These are phyloP conservation scores for Odiellus spinosus DNA, from an alignment of 2,888 invertebrate species.

Conservation along the genomic window DNA sequence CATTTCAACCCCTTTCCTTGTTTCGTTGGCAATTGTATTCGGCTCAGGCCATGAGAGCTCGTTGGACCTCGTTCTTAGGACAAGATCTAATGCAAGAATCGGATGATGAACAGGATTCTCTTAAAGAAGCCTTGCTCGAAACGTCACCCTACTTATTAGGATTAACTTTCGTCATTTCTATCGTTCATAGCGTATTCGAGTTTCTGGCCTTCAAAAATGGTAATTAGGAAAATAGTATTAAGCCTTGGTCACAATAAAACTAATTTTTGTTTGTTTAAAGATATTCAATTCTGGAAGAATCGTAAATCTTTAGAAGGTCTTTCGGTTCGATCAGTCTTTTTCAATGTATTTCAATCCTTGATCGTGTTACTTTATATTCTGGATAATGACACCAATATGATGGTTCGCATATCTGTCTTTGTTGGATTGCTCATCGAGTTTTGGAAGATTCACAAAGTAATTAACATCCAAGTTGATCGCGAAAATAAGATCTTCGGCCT, in stretches of 20 bases:
- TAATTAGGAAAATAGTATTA: slow-evolving; percentile 23
- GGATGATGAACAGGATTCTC: slow-evolving; percentile 46
- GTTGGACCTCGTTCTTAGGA: slow-evolving; percentile 51
- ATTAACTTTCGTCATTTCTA: slow-evolving; percentile 75
- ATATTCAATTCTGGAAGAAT: slow-evolving; percentile 99
- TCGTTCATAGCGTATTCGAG: slow-evolving; percentile 94
- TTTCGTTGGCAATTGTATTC: slow-evolving; percentile 98
- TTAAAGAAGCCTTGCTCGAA: slow-evolving; percentile 75
- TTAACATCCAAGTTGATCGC: slow-evolving; percentile 43
- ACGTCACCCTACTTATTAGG: slow-evolving; percentile 90
- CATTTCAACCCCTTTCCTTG: slow-evolving; percentile 64
- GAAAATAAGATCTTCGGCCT: slow-evolving; percentile 57
- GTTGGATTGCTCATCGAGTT: slow-evolving; percentile 89
- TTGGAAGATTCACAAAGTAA: slow-evolving; percentile 94
- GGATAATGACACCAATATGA: slow-evolving; percentile 95
- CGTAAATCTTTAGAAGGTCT: slow-evolving; percentile 90
- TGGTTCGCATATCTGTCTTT: slow-evolving; percentile 84
- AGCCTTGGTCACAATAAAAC: too few relatives aligned
- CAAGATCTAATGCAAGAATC: slow-evolving; percentile 44
- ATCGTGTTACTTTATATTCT: slow-evolving; percentile 90
- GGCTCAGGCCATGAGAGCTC: slow-evolving; percentile 82
- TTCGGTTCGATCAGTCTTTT: slow-evolving; percentile 94
- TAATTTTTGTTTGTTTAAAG: slow-evolving; percentile 30
- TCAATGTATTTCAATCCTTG: slow-evolving; percentile 91
- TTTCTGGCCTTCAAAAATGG: slow-evolving; percentile 97